Evolutionary conservation across 2,888 invertebrate species (phyloP), one percentile per base, ranked within the genome.

Genomic region (Cyclophora albipunctata): DNA sequence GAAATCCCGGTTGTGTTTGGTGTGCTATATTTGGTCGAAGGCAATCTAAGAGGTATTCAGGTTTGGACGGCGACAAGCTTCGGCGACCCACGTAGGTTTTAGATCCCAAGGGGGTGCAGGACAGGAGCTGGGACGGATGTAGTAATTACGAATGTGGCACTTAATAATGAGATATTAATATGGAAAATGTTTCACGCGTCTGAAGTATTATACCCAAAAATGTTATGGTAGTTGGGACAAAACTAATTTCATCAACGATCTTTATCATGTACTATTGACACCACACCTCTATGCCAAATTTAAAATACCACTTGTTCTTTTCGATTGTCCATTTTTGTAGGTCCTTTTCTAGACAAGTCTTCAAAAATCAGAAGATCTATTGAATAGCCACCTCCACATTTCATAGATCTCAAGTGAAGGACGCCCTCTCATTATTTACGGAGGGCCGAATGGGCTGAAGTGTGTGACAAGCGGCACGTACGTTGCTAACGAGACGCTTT

Each of bases 401-500:
- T 60, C 62, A 57, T 61, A 67, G 55, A 63, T 66, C 65, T 70
- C 63, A 64, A 68, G 63, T 62, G 67, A 72, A 79, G 75, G 76
- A 78, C 74, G 70, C 80, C 81, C 80, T 75, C 86, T 86, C 85
- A 88, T 87, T 88, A 88, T 87, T 88, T 88, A 86, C 84, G 85
- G 85, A 86, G 87, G 86, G 84, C 86, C 81, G 84, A 81, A 37
- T 37, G 80, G 80, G 82, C 71, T 84, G 82, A 81, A 84, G 85
- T 83, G 84, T 81, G 85, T 83, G 88, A 85, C 84, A 79, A 71
- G 77, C 82, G 85, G 85, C 88, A 88, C 88, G 88, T 88, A 78
- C 84, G 78, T 57, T 79, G 76, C 85, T 89, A 89, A 89, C 89
- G 89, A 89, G 89, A 87, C 81, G 84, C 82, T 87, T 88, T 88